A percentile compares a stretch with the other conserved stretches of the same genome.
phyloP scores from a whole-genome alignment of 2,888 invertebrate genomes.

The Odontocolon sp. region DNA sequence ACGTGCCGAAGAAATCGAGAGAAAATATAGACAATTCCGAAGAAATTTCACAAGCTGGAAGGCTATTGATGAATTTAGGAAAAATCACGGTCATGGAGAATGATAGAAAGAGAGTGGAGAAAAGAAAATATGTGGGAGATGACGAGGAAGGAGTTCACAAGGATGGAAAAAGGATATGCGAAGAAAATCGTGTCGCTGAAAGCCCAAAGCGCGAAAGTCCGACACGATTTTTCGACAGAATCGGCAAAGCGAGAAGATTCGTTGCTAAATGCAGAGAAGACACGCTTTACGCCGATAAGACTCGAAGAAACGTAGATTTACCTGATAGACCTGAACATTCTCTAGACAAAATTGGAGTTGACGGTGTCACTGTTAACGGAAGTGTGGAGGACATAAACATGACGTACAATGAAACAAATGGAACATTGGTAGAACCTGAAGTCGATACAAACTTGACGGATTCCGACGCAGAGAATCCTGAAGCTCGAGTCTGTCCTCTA shows the following conservation, averaged over 20 bases:
- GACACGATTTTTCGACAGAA: slow-evolving; percentile 50
- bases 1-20: slow-evolving; percentile 68
- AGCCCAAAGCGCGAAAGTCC: slow-evolving; percentile 20
- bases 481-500: slow-evolving; percentile 16
- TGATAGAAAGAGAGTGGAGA: slow-evolving; percentile 58
- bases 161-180: slow-evolving; percentile 38
- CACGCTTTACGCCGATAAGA: slow-evolving; percentile 59
- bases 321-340: slow-evolving; percentile 3
- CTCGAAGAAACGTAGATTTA: slow-evolving; percentile 65
- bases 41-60: slow-evolving; percentile 71
- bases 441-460: slow-evolving; percentile 63
- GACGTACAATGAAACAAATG: slow-evolving; percentile 17
- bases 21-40: slow-evolving; percentile 69
- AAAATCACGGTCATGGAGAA: slow-evolving; percentile 58
- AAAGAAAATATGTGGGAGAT: slow-evolving; percentile 65
- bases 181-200: not conserved
- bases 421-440: slow-evolving; percentile 20
- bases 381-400: too few species aligned
- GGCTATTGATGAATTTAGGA: slow-evolving; percentile 69
- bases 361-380: too few species aligned
- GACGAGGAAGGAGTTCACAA: slow-evolving; percentile 44
- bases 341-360: slow-evolving; percentile 4
- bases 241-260: slow-evolving; percentile 40
- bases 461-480: slow-evolving; percentile 61
- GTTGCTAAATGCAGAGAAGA: slow-evolving; percentile 50